Conservation (phyloP, 2,888 invertebrate genomes). For the Plemyria rubiginata region DNA sequence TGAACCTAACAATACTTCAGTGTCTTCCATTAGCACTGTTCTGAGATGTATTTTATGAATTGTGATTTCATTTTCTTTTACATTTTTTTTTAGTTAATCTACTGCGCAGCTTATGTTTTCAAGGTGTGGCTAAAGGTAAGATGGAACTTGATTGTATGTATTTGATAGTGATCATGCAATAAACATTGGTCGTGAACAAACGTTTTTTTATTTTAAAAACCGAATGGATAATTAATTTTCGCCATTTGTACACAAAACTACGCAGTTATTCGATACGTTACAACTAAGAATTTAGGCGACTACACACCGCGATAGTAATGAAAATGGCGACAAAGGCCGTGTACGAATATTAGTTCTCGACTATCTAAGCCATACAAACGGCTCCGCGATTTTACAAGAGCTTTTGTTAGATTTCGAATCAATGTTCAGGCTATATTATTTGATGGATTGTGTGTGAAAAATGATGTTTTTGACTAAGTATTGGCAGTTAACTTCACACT, state of each 20-base stretch:
- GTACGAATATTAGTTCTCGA: too few relatives aligned
- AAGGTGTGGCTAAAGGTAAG: conserved; percentile 74
- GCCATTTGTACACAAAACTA: background rate
- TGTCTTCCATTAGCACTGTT: conserved; percentile 80
- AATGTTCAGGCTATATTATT: too few relatives aligned
- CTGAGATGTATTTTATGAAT: conserved; percentile 49
- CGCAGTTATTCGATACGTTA: background rate
- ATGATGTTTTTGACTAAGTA: too few relatives aligned
- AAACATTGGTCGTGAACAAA: conserved; percentile 68
- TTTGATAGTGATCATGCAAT: conserved; percentile 77
- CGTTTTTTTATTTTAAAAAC: conserved; percentile 50
- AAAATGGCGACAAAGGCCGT: too few relatives aligned
- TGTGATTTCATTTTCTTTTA: conserved; percentile 67
- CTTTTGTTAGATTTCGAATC: too few relatives aligned
- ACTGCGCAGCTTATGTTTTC: conserved; percentile 58
- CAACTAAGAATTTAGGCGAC: background rate
- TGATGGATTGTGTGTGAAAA: too few relatives aligned
- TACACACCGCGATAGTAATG: too few relatives aligned
- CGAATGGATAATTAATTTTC: conserved; percentile 6
- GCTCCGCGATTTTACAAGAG: too few relatives aligned
- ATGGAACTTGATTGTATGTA: conserved; percentile 80
- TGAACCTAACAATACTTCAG: conserved; percentile 58
- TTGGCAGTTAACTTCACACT: too few relatives aligned
- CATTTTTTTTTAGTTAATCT: conserved; percentile 64
- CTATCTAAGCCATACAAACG: too few relatives aligned